Evolutionary conservation across 2,888 invertebrate genomes (phyloP).

Genomic region (Entomobrya multifasciata): DNA sequence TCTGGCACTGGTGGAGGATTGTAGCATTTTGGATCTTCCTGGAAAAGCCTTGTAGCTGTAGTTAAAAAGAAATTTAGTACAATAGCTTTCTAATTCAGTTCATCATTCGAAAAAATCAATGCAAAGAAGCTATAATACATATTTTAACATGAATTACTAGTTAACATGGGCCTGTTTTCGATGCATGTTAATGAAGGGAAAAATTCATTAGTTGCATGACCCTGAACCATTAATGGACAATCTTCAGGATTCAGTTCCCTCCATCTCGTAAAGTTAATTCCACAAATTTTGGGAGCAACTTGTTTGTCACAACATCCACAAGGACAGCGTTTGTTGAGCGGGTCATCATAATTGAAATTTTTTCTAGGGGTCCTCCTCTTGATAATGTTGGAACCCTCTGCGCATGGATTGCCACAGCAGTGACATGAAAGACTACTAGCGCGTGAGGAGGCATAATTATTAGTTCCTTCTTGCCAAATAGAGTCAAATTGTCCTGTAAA

Average conservation of each 20-base stretch:
- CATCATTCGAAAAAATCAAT: too few species aligned
- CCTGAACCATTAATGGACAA: conserved; percentile 41
- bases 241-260: conserved; percentile 32
- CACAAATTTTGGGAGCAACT: conserved; percentile 51
- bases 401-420: too few species aligned
- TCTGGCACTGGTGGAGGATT: conserved; percentile 35
- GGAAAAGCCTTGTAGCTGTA: conserved; percentile 17
- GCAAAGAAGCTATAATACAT: too few species aligned
- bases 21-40: conserved; percentile 43
- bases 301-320: conserved; percentile 42
- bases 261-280: conserved; percentile 49
- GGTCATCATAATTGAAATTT: too few species aligned
- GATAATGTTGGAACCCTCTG: too few species aligned
- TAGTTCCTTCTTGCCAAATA: too few species aligned
- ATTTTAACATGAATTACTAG: too few species aligned
- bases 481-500: too few species aligned
- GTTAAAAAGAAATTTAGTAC: conserved; percentile 33
- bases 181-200: conserved; percentile 53
- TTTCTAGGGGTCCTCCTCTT: too few species aligned
- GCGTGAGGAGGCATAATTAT: too few species aligned
- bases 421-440: too few species aligned
- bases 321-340: conserved; percentile 1
- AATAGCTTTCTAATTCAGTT: conserved; percentile 23
- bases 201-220: conserved; percentile 14
- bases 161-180: not conserved